Evolutionary conservation across 1,140 invertebrate genomes (phyloP).

Genomic region (Drosophila sturtevanti): DNA sequence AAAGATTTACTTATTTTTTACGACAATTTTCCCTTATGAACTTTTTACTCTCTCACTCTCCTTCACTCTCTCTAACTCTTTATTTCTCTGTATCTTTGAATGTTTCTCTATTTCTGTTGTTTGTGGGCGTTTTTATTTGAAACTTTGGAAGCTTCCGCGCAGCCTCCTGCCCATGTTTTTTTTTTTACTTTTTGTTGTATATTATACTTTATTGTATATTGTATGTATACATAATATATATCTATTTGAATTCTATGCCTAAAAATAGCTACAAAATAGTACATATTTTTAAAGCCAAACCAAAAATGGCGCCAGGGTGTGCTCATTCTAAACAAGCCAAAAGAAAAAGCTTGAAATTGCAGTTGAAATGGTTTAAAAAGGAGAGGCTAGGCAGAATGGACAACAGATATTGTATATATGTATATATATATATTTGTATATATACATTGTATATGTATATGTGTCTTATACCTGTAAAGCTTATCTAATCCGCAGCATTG

Average conservation of each 20-base stretch:
- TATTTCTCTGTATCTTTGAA: not conserved
- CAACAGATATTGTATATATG: not conserved
- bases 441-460: not conserved
- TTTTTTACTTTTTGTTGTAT: slow-evolving; percentile 17
- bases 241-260: slow-evolving; percentile 63
- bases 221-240: not conserved
- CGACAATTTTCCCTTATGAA: slow-evolving; percentile 44
- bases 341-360: slow-evolving; percentile 40
- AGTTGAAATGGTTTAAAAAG: slow-evolving; percentile 24
- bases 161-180: slow-evolving; percentile 55
- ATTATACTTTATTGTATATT: too few species aligned
- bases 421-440: not conserved
- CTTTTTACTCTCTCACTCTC: slow-evolving; percentile 32
- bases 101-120: not conserved
- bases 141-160: slow-evolving; percentile 60
- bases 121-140: slow-evolving; percentile 64
- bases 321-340: slow-evolving; percentile 47
- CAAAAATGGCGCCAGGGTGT: slow-evolving; percentile 79
- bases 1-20: slow-evolving; percentile 36
- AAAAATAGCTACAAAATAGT: slow-evolving; percentile 64
- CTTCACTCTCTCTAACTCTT: slow-evolving; percentile 22
- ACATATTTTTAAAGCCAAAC: slow-evolving; percentile 45
- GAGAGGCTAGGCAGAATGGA: not conserved
- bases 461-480: slow-evolving; percentile 33
- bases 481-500: slow-evolving; percentile 71